phyloP scores from a whole-genome alignment of 2,888 invertebrate genomes.

The Serripes groenlandicus region DNA sequence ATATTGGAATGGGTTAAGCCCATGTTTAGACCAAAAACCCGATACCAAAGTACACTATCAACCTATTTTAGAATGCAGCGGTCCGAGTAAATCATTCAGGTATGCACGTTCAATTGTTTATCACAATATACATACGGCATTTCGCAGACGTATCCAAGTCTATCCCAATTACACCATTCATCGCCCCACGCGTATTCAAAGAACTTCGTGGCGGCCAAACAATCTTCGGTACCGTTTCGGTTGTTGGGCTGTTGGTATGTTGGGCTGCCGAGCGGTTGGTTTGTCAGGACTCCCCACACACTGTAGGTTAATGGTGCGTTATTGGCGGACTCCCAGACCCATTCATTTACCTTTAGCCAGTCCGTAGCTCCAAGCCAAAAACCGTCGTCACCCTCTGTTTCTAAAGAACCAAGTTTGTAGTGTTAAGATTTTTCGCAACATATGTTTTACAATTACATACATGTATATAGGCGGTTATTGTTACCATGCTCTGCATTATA shows the following conservation, averaged over 20 bases:
- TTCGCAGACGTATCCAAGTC: conserved; percentile 46
- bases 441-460: too few species aligned
- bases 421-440: too few species aligned
- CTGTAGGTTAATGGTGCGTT: background rate
- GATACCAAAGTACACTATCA: too few species aligned
- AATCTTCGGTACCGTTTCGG: conserved; percentile 33
- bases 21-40: too few species aligned
- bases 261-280: too few species aligned
- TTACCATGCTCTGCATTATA: too few species aligned
- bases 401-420: background rate
- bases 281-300: conserved; percentile 31
- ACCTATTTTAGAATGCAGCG: too few species aligned
- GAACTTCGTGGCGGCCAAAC: conserved; percentile 40
- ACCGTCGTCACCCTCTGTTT: conserved; percentile 30
- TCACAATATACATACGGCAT: conserved; percentile 43
- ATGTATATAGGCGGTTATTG: too few species aligned
- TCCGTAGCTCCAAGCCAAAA: conserved; percentile 46
- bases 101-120: too few species aligned
- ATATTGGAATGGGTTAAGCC: too few species aligned
- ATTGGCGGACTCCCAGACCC: conserved; percentile 36
- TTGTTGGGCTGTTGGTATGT: too few species aligned
- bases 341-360: background rate
- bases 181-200: conserved; percentile 52
- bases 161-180: conserved; percentile 40
- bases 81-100: too few species aligned